Percentiles rank a stretch among this genome's conserved stretches.
These are phyloP conservation scores for Nipponacmea schrenckii DNA, from an alignment of 2,888 invertebrate species.

Conservation along the genomic window DNA sequence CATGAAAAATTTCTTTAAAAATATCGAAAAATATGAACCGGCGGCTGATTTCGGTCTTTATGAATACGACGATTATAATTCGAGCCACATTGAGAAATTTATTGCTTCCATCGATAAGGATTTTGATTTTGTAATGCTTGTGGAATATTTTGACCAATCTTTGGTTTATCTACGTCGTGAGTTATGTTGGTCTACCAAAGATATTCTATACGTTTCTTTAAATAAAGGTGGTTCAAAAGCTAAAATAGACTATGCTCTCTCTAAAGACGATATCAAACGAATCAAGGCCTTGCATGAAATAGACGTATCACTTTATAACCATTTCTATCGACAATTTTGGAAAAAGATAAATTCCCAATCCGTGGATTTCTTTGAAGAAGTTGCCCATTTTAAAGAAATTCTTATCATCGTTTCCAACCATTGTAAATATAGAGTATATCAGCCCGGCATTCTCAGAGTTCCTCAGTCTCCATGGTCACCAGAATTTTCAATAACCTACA, in stretches of 20 bases:
- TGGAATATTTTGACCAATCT: slow-evolving; percentile 62
- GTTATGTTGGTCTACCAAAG: slow-evolving; percentile 53
- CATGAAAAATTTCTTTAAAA: background rate
- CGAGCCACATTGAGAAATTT: slow-evolving; percentile 30
- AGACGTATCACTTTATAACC: slow-evolving; percentile 48
- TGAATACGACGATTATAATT: background rate
- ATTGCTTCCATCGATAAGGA: slow-evolving; percentile 37
- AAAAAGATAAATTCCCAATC: slow-evolving; percentile 27
- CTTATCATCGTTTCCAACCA: slow-evolving; percentile 23
- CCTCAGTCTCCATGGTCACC: background rate
- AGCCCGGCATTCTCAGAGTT: background rate
- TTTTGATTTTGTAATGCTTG: slow-evolving; percentile 55
- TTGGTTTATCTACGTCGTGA: slow-evolving; percentile 51
- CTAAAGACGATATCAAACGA: slow-evolving; percentile 25
- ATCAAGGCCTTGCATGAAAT: slow-evolving; percentile 42
- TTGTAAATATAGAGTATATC: slow-evolving; percentile 17
- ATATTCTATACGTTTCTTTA: slow-evolving; percentile 50
- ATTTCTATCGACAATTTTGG: slow-evolving; percentile 44
- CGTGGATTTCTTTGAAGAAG: slow-evolving; percentile 28
- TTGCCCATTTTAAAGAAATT: slow-evolving; percentile 28
- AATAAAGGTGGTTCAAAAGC: slow-evolving; percentile 30
- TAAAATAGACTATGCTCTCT: slow-evolving; percentile 27
- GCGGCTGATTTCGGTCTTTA: background rate
- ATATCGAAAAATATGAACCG: background rate
- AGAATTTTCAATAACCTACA: background rate